Base-by-base conservation (phyloP, 2,888 invertebrate species). In the Mesochorus sp. region DNA sequence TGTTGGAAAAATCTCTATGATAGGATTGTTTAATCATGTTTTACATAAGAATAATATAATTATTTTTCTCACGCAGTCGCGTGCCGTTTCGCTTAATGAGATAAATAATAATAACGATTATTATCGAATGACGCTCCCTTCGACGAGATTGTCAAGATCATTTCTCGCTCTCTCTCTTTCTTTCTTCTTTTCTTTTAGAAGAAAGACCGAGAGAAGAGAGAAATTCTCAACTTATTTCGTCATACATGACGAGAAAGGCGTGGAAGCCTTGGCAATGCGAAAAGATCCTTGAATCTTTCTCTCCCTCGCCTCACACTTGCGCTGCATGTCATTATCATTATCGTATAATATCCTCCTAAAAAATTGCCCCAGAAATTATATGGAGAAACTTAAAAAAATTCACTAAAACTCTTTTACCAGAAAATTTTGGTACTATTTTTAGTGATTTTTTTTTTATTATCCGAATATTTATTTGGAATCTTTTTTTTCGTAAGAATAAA, bases 261-360 rank as follows among this genome's bases (percentile, higher is more conserved):
- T 44, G 59, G 42, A 74, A 78, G 68, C 78, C 78, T 78, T 78
- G 78, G 51, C 78, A 78, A 74, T 78, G 74, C 74, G 51, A 70
- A 51, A 67, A 31, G 51, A 74, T 74, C 70, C 73, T 78, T 78
- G 76, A 77, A 72, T 73, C 34, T 68, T 53, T 68, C 44, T 49
- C 62, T 19, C 21, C 34, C 44, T 49, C 62, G 26, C 21, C 34
- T 37, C 17, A 2, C 37, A 28, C 24, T 42, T 19, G n/a, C n/a
- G n/a, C 37, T 10, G 8, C 31, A 17, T 57, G 28, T 55, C 24
- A 47, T 72, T 55, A 59, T 47, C 6, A 59, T 66, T 28, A 21
- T 42, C 44, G 17, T 19, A 2, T 42, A 53, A 28, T 42, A 39
- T 28, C 14, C 3, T 28, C 21, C 26, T 6, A 12, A 39, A 39